Percentiles rank a stretch among this genome's conserved stretches.
Evolutionary conservation across 1,140 invertebrate genomes (phyloP).

Genomic region (Drosophila ficusphila): DNA sequence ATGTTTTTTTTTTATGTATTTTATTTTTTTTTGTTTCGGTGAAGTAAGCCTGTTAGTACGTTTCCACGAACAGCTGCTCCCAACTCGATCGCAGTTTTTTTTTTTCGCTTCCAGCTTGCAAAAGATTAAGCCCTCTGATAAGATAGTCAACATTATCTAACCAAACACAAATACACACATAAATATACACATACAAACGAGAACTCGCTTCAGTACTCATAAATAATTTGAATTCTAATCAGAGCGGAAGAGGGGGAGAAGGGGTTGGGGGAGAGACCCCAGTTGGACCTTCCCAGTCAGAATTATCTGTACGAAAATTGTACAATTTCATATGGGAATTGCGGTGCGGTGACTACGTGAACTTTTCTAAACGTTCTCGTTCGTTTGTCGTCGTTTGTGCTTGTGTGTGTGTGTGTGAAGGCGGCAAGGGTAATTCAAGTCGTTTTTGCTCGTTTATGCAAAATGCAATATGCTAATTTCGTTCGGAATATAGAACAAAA

Average conservation of each 20-base stretch:
- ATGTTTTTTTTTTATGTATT: slow-evolving; percentile 10
- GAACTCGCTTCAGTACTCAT: background rate
- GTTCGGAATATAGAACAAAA: too few species aligned
- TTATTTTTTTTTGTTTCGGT: too few species aligned
- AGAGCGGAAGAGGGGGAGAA: background rate
- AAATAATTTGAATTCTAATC: slow-evolving; percentile 33
- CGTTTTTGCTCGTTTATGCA: background rate
- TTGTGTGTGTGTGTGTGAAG: too few species aligned
- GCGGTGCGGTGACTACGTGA: too few species aligned
- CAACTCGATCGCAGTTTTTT: slow-evolving; percentile 7
- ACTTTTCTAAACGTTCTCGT: too few species aligned
- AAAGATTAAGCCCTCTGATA: slow-evolving; percentile 42
- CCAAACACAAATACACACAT: background rate
- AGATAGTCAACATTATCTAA: slow-evolving; percentile 38
- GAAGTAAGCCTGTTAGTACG: slow-evolving; percentile 2
- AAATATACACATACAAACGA: background rate
- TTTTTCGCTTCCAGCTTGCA: slow-evolving; percentile 32
- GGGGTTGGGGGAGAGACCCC: too few species aligned
- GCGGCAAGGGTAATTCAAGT: too few species aligned
- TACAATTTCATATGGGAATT: background rate
- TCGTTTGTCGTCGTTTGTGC: too few species aligned
- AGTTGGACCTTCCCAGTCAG: slow-evolving; percentile 8
- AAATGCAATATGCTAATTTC: background rate
- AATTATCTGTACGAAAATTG: background rate
- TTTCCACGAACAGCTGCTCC: background rate